Evolutionary conservation across 2,113 vertebrate species (phyloP).

Genomic region (Pycnonotus jocosus): DNA sequence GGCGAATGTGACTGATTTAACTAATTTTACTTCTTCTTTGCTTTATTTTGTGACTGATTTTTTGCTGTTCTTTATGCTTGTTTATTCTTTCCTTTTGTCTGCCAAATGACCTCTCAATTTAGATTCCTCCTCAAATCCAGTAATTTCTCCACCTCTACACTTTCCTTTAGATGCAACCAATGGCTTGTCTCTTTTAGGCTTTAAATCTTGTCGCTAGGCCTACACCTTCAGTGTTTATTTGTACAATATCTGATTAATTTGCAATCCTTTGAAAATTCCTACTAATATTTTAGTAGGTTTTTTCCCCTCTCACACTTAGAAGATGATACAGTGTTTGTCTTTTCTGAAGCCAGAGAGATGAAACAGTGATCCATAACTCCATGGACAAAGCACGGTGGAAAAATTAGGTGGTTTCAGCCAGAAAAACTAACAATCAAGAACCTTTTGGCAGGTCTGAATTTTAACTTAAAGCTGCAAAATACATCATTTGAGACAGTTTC

Average conservation of each 20-base stretch:
- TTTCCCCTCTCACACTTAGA: background rate
- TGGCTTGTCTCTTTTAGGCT: background rate
- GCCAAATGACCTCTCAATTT: background rate
- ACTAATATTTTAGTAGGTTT: background rate
- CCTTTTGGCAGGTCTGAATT: conserved; percentile 54
- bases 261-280: conserved; percentile 20
- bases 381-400: conserved; percentile 30
- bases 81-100: background rate
- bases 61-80: background rate
- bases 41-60: background rate
- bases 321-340: conserved; percentile 21
- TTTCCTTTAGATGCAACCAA: background rate
- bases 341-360: conserved; percentile 36
- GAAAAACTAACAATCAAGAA: conserved; percentile 54
- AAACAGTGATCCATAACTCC: conserved; percentile 17
- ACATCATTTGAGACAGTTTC: conserved; percentile 63
- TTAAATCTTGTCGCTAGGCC: background rate
- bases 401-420: conserved; percentile 33
- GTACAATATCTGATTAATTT: background rate
- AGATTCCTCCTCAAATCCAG: background rate
- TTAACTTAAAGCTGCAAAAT: conserved; percentile 69
- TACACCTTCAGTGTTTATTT: background rate
- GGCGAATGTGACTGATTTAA: background rate
- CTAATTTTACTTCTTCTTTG: background rate
- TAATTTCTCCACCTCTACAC: background rate